Percentiles rank a stretch among this genome's conserved stretches.
Evolutionary conservation across 2,888 invertebrate genomes (phyloP).

Genomic region (Tricholauxania praeusta): DNA sequence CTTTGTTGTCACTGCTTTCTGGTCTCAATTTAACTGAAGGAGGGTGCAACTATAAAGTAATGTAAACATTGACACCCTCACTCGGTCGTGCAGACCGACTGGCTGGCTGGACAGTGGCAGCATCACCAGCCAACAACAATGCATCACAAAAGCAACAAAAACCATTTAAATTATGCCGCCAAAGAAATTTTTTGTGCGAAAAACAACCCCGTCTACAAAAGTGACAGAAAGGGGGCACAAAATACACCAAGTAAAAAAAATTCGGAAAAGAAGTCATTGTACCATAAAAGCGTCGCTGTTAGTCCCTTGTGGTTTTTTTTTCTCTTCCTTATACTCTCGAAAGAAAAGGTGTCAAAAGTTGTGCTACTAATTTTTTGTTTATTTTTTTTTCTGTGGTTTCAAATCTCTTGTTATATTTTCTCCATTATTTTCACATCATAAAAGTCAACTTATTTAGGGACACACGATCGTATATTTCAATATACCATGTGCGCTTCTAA

Average conservation of each 20-base stretch:
- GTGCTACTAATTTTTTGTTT: not conserved
- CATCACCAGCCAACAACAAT: not conserved
- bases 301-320: no score
- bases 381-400: not conserved
- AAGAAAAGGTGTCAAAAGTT: conserved; percentile 15
- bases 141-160: not conserved
- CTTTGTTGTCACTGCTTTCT: no score
- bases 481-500: not conserved
- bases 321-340: no score
- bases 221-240: not conserved
- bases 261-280: not conserved
- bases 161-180: not conserved
- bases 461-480: not conserved
- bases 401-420: not conserved
- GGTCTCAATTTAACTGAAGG: not conserved
- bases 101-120: not conserved
- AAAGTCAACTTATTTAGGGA: not conserved
- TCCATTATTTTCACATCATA: conserved; percentile 6
- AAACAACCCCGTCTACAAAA: not conserved
- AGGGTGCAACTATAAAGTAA: conserved; percentile 8
- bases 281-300: not conserved
- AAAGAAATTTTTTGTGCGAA: no score
- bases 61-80: conserved; percentile 40
- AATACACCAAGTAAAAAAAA: not conserved
- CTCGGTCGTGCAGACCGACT: conserved; percentile 7